phyloP scores from a whole-genome alignment of 1,140 invertebrate species.

The Triops cancriformis region DNA sequence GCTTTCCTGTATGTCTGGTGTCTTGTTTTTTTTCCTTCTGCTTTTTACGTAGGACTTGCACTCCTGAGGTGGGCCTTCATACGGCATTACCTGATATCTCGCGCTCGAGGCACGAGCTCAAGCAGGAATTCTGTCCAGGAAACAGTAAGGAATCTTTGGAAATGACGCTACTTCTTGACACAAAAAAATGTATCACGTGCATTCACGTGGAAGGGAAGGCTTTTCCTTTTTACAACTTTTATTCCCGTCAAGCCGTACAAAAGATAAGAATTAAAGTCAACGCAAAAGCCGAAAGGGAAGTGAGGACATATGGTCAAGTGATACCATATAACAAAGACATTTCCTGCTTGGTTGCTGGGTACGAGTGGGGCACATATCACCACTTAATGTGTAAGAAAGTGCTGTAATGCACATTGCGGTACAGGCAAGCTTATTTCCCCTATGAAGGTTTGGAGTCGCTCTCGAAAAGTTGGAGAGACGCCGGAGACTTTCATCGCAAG shows the following conservation, averaged over 20 bases:
- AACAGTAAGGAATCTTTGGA: background rate
- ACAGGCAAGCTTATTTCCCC: no score
- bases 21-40: background rate
- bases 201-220: background rate
- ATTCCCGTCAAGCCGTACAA: background rate
- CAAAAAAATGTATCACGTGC: background rate
- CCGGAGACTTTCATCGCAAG: background rate
- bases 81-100: background rate
- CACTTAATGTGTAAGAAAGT: constrained; percentile 1
- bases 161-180: background rate
- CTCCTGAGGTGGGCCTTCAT: background rate
- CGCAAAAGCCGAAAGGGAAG: background rate
- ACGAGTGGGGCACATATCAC: background rate
- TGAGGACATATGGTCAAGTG: constrained; percentile 5
- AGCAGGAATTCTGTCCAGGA: background rate
- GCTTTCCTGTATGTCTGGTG: background rate
- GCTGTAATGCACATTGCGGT: background rate
- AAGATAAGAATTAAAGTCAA: background rate
- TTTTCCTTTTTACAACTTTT: background rate
- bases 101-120: background rate
- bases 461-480: background rate
- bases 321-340: constrained; percentile 5
- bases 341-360: constrained; percentile 2
- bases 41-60: background rate
- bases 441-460: background rate